A percentile compares a stretch with the other conserved stretches of the same genome.
Evolutionary conservation across 2,888 invertebrate species (phyloP).

Genomic region (Automeris io): DNA sequence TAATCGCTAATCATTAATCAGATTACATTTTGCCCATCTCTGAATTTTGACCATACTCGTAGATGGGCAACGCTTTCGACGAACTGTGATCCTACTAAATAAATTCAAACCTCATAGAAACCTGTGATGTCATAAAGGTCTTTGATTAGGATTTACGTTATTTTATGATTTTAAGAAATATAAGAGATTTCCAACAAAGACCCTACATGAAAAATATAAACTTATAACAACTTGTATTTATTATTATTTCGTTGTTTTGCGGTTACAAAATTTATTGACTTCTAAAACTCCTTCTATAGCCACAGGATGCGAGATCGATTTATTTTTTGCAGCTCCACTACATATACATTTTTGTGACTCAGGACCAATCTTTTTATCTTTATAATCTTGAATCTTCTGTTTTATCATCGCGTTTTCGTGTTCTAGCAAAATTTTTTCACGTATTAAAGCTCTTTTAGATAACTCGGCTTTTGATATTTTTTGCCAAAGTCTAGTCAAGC

Average conservation of each 20-base stretch:
- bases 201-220: neutral
- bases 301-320: slow-evolving; percentile 25
- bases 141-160: too few species aligned
- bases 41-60: too few species aligned
- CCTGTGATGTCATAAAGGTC: neutral
- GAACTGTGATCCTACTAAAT: slow-evolving; percentile 26
- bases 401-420: slow-evolving; percentile 47
- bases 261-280: slow-evolving; percentile 31
- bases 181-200: too few species aligned
- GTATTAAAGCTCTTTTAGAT: slow-evolving; percentile 47
- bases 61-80: slow-evolving; percentile 24
- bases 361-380: slow-evolving; percentile 28
- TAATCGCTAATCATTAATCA: too few species aligned
- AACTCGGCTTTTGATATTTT: slow-evolving; percentile 58
- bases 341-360: slow-evolving; percentile 39
- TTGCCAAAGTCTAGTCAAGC: slow-evolving; percentile 60
- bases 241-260: slow-evolving; percentile 10
- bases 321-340: slow-evolving; percentile 17
- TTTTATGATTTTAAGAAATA: too few species aligned
- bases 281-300: slow-evolving; percentile 47
- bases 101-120: slow-evolving; percentile 15
- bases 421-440: slow-evolving; percentile 52
- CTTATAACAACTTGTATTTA: neutral
- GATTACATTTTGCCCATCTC: too few species aligned
- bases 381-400: slow-evolving; percentile 29